These are phyloP conservation scores for Campoletis sonorensis DNA, from an alignment of 1,140 invertebrate species.

Conservation along the genomic window DNA sequence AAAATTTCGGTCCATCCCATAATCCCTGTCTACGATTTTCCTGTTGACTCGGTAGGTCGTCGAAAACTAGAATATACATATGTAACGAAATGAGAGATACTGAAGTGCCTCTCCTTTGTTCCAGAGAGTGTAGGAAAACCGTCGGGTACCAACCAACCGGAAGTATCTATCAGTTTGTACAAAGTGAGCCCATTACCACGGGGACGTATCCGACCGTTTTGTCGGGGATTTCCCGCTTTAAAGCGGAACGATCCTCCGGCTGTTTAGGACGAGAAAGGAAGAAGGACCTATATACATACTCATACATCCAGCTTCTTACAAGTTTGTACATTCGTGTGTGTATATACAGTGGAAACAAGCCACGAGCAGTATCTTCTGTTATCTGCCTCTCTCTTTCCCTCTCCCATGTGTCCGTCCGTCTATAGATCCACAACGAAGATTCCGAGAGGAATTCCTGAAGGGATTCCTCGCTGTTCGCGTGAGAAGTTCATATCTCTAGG, in stretches of 20 bases:
- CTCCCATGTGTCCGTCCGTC: conserved; percentile 17
- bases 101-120: conserved; percentile 22
- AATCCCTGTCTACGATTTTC: conserved; percentile 13
- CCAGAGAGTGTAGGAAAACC: conserved; percentile 19
- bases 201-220: conserved; percentile 52
- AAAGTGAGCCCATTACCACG: conserved; percentile 57
- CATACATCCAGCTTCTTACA: background rate
- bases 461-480: conserved; percentile 38
- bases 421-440: conserved; percentile 17
- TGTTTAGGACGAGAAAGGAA: conserved; percentile 21
- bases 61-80: background rate
- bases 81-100: conserved; percentile 4
- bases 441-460: conserved; percentile 45
- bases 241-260: conserved; percentile 43
- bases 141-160: conserved; percentile 38
- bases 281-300: background rate
- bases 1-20: conserved; percentile 23
- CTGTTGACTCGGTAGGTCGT: background rate
- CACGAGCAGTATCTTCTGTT: conserved; percentile 44
- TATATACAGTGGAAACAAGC: background rate
- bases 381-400: conserved; percentile 28
- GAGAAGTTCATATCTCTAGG: conserved; percentile 51
- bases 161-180: conserved; percentile 57
- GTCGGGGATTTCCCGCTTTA: conserved; percentile 47
- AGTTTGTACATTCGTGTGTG: background rate